Base-by-base conservation (phyloP, 2,113 vertebrate genomes). In the Campylorhamphus procurvoides region DNA sequence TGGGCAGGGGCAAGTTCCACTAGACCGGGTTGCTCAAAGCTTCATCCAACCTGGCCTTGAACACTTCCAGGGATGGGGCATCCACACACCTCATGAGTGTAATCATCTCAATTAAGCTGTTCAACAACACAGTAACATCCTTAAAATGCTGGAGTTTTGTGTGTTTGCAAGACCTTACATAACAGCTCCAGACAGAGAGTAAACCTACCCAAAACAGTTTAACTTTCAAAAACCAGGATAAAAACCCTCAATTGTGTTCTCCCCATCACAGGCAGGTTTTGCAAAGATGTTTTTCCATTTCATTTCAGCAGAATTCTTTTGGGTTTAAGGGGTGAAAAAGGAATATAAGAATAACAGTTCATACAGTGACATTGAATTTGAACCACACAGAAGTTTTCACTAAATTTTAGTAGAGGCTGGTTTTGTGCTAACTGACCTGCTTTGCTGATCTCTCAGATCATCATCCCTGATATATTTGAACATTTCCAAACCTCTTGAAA, bases 1-100 rank as follows among this genome's bases (percentile, higher is more conserved):
- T 24, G 42, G 18, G 9, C 31, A 73, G 25, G 35, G 31, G 33
- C 37, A 76, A 7, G 16, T 59, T 59, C 44, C 44, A 59, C 10
- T 14, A 67, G 25, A 31, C 18, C 13, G 52, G 25, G 20, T 27
- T 37, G 4, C 37, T 27, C 31, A 18, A 44, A 33, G 18, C 7
- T 18, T 35, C 8, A 15, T 19, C 33, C 37, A 74, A 1, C 15
- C 37, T n/a, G 27, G 2, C 8, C 33, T 60, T 24, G 46, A 67
- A 7, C 33, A 29, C 4, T n/a, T 52, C 37, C 60, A 52, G 31
- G 28, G 7, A 44, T n/a, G 52, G 12, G 33, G 3, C 4, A 59
- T 5, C 8, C 18, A 44, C 18, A n/a, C 5, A 6, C 25, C 8
- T 9, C 18, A 6, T 14, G 7, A 33, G 5, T 39, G 5, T 7